These are phyloP conservation scores for Lochmaea crataegi DNA, from an alignment of 2,888 invertebrate genomes.

Conservation along the genomic window DNA sequence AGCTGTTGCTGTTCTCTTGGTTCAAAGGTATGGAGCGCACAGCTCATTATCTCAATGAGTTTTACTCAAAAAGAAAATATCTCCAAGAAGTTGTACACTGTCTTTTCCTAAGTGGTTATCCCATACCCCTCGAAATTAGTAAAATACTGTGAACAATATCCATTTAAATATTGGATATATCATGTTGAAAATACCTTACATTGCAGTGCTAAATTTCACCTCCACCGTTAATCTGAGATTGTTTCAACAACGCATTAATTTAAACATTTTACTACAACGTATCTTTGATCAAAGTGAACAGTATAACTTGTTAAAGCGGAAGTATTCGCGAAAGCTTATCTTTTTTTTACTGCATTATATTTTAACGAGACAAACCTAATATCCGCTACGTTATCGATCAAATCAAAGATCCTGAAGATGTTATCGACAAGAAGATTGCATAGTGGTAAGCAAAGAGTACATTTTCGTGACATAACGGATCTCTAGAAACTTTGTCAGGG, in stretches of 20 bases:
- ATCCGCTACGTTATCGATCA: constrained; percentile 27
- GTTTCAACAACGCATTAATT: neutral
- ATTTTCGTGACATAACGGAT: constrained; percentile 46
- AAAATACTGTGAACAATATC: no score
- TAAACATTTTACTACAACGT: neutral
- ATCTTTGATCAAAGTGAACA: neutral
- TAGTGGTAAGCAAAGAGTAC: constrained; percentile 33
- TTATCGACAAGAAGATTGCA: constrained; percentile 33
- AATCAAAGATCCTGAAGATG: constrained; percentile 29
- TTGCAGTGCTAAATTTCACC: no score
- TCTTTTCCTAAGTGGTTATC: no score
- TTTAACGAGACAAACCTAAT: constrained; percentile 28
- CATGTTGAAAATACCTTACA: no score
- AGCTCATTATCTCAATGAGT: no score
- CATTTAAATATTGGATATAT: no score
- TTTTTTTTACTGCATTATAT: constrained; percentile 15
- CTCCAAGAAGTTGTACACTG: no score
- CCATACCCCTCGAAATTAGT: no score
- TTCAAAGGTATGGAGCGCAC: no score
- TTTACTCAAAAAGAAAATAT: no score
- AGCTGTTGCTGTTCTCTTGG: no score
- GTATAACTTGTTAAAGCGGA: neutral
- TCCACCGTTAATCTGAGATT: neutral
- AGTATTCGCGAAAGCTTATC: neutral
- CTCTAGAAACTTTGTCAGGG: constrained; percentile 38